Conservation (phyloP, 2,113 vertebrate genomes). For the Collichthys lucidus region DNA sequence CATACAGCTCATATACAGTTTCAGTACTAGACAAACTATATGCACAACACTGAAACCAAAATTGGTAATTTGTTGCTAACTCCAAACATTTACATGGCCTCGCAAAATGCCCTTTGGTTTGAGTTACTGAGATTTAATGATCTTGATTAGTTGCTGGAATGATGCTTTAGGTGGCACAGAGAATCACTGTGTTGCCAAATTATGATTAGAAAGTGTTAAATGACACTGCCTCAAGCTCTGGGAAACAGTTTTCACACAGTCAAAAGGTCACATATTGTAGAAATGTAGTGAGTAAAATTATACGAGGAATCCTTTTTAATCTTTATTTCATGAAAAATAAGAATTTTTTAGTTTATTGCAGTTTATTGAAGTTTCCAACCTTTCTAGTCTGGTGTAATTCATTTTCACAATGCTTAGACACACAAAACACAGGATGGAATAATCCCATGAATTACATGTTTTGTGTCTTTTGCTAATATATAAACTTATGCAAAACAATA, state of each 20-base stretch:
- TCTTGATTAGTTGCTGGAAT: constrained; percentile 9
- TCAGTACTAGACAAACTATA: background rate
- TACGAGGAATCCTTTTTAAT: background rate
- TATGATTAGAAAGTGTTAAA: constrained; percentile 18
- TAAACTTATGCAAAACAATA: background rate
- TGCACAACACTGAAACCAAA: background rate
- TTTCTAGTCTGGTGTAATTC: background rate
- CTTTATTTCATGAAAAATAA: background rate
- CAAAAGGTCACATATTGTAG: background rate
- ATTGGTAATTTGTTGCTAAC: background rate
- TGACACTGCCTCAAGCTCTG: background rate
- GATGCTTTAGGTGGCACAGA: background rate
- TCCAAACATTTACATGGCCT: background rate
- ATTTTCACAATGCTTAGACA: background rate
- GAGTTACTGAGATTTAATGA: background rate
- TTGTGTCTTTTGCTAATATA: constrained; percentile 1
- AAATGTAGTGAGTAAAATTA: background rate
- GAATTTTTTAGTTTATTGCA: constrained; percentile 1
- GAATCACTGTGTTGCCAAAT: constrained; percentile 2
- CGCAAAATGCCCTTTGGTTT: background rate
- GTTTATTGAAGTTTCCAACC: background rate
- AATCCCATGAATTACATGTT: background rate
- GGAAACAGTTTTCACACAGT: background rate
- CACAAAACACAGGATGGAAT: background rate
- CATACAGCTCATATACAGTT: background rate